Base-by-base conservation (phyloP, 2,888 invertebrate species). In the Epistrophe eligans region DNA sequence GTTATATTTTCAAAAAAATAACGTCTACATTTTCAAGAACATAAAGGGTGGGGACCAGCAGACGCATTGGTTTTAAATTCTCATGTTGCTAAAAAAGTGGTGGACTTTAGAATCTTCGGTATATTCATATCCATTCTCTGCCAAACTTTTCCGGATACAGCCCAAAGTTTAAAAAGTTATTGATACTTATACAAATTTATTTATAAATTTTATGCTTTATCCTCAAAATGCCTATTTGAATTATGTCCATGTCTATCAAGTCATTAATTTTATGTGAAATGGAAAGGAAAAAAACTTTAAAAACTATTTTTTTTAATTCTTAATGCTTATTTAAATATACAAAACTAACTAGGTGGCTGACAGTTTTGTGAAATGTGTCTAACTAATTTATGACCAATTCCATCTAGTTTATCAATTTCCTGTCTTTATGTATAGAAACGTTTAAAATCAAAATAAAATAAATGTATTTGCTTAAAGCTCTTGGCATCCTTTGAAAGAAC, bases 371-470 rank as follows among this genome's bases (percentile, higher is more conserved):
- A 52, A 28, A 52, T 52, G 32, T 57, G 57, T 57, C 32, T 35
- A 4, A 55, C n/a, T 32, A 17, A 57, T 57, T 32, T 57, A 57
- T 57, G 32, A 35, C 0, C n/a, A 17, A 10, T 57, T 35, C n/a
- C 57, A n/a, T 57, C n/a, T 57, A 57, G 32, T 57, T 57, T 57
- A 57, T 57, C 57, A 57, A 57, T n/a, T 57, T 58, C 35, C 57
- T 35, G 57, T 58, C 10, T 17, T 17, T 6, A 35, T 32, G 15
- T 58, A 17, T 38, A 35, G 17, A 38, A 58, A 32, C 32, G 55
- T 55, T 55, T 55, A 9, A 55, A 55, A 9, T 0, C 32, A 28
- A 13, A 58, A 2, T 6, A 4, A 58, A 58, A 35, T 11, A 17
- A n/a, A 35, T 58, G 17, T 13, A n/a, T 58, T 17, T 10, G 1